Percentiles rank a stretch among this genome's conserved stretches.
Conservation (phyloP, 2,888 invertebrate species). For the Tortrix viridana region DNA sequence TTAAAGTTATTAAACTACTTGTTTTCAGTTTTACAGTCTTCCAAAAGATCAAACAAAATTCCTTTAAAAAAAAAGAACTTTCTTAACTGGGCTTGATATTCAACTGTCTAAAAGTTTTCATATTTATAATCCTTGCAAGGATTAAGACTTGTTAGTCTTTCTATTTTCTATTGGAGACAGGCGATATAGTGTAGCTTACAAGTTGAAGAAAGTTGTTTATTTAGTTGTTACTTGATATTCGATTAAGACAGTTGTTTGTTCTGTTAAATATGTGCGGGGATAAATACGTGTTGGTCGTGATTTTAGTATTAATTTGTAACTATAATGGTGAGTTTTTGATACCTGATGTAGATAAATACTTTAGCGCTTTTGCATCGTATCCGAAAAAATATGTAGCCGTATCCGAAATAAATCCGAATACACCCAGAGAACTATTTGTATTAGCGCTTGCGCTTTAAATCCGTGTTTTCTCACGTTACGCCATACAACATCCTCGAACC, state of each 20-base stretch:
- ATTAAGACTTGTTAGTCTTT: constrained; percentile 19
- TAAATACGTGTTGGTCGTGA: constrained; percentile 16
- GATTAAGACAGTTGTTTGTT: constrained; percentile 9
- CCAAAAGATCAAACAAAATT: no score
- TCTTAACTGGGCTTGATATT: no score
- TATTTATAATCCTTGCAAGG: background rate
- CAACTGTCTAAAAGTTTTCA: no score
- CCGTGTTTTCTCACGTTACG: no score
- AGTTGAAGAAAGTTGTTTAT: constrained; percentile 21
- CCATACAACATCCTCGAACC: no score
- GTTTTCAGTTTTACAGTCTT: background rate
- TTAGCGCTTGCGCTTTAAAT: no score
- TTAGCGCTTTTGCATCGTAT: no score
- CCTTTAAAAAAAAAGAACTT: no score
- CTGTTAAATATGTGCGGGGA: constrained; percentile 4
- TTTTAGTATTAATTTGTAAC: constrained; percentile 1
- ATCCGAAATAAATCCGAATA: no score
- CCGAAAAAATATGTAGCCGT: no score
- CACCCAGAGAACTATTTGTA: no score
- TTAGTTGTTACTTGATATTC: constrained; percentile 17
- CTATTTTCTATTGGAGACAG: constrained; percentile 11
- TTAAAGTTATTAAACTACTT: background rate
- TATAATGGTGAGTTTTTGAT: constrained; percentile 20
- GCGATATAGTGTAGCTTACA: background rate
- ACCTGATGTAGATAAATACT: no score